These are phyloP conservation scores for Calyptommatus sinebrachiatus DNA, from an alignment of 2,113 vertebrate species.

Conservation along the genomic window DNA sequence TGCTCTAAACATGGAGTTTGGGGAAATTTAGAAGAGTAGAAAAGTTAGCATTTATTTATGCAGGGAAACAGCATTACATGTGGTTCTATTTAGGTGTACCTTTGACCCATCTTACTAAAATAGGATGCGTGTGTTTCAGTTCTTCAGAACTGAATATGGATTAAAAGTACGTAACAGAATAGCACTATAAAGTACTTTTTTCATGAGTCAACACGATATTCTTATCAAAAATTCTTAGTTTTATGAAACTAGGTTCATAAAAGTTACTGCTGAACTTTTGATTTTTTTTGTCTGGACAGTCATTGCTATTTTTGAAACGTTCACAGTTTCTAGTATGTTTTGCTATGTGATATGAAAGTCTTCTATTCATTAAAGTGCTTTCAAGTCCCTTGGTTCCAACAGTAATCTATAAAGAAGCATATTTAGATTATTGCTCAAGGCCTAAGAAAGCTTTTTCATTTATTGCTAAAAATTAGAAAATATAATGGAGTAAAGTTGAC, in stretches of 20 bases:
- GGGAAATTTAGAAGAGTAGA: constrained; percentile 19
- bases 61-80: constrained; percentile 40
- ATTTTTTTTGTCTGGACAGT: not conserved
- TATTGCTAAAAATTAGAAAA: not conserved
- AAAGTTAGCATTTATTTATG: constrained; percentile 18
- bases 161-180: too few relatives aligned
- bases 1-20: constrained; percentile 31
- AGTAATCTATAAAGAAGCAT: not conserved
- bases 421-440: not conserved
- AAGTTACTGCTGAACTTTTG: not conserved
- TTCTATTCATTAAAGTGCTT: not conserved
- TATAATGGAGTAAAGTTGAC: not conserved
- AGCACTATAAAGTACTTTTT: not conserved
- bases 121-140: too few relatives aligned
- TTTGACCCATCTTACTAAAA: too few relatives aligned
- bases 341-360: not conserved
- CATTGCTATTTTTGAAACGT: not conserved
- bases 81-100: too few relatives aligned
- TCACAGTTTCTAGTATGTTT: not conserved
- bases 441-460: not conserved
- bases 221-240: not conserved
- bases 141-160: too few relatives aligned
- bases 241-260: not conserved
- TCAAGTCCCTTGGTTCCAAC: not conserved
- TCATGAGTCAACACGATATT: not conserved